These are phyloP conservation scores for Acanthochromis polyacanthus DNA, from an alignment of 2,113 vertebrate species.

Conservation along the genomic window DNA sequence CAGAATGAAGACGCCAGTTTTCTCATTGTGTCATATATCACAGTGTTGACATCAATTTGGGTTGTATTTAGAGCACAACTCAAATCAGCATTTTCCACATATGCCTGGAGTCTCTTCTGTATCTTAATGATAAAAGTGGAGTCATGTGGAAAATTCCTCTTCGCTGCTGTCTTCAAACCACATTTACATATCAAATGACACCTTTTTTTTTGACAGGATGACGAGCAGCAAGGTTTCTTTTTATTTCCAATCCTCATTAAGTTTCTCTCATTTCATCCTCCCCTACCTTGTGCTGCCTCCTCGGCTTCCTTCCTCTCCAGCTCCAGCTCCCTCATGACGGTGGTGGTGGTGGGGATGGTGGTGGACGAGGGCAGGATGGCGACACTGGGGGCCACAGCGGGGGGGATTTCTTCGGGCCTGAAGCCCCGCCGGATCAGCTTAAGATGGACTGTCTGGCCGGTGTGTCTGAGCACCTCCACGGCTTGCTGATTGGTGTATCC, in stretches of 20 bases:
- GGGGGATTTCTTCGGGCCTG: conserved; percentile 84
- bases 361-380: conserved; percentile 38
- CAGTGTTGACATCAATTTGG: conserved; percentile 7
- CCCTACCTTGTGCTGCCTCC: conserved; percentile 67
- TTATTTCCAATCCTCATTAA: conserved; percentile 30
- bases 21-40: neutral
- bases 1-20: neutral
- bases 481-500: conserved; percentile 98
- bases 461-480: conserved; percentile 94
- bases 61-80: neutral
- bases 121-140: neutral
- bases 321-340: conserved; percentile 73
- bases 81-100: neutral
- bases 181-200: conserved; percentile 49
- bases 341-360: conserved; percentile 52
- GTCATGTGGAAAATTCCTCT: conserved; percentile 13
- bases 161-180: neutral
- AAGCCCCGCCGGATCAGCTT: conserved; percentile 89
- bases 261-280: conserved; percentile 9
- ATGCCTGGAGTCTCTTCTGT: neutral
- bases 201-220: conserved; percentile 26
- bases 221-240: conserved; percentile 16
- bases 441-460: conserved; percentile 91
- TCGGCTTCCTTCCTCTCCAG: conserved; percentile 63
- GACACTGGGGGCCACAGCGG: conserved; percentile 34